Evolutionary conservation across 2,888 invertebrate genomes (phyloP).

Genomic region (Eristalis pertinax): DNA sequence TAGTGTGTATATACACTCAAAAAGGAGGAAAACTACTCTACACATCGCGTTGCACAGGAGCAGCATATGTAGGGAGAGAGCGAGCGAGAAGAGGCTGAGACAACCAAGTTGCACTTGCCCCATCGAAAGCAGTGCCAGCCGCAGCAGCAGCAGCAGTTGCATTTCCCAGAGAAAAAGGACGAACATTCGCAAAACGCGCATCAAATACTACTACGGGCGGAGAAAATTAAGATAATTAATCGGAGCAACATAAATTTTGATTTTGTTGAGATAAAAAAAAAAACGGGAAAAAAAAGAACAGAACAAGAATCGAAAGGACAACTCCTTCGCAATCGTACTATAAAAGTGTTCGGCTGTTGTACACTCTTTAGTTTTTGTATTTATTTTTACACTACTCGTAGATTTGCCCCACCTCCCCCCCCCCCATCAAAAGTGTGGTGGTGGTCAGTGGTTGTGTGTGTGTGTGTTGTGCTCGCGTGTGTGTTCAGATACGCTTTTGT

Average conservation of each 20-base stretch:
- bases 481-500: not conserved
- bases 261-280: too few species aligned
- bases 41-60: conserved; percentile 67
- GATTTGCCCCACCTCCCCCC: not conserved
- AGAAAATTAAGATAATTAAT: conserved; percentile 26
- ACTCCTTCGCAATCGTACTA: conserved; percentile 13
- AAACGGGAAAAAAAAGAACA: too few species aligned
- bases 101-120: conserved; percentile 45
- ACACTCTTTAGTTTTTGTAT: conserved; percentile 14
- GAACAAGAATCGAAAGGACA: not conserved
- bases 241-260: not conserved
- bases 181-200: conserved; percentile 37
- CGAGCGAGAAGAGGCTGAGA: conserved; percentile 21
- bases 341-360: not conserved
- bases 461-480: not conserved
- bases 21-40: conserved; percentile 67
- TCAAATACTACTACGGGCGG: conserved; percentile 24
- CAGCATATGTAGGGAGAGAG: conserved; percentile 58
- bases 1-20: conserved; percentile 68
- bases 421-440: conserved; percentile 30
- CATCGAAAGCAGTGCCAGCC: conserved; percentile 31
- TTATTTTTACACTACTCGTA: conserved; percentile 54
- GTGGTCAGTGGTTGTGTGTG: conserved; percentile 42
- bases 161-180: conserved; percentile 42
- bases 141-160: conserved; percentile 42